Percentiles rank a stretch among this genome's conserved stretches.
Conservation (phyloP, 2,113 vertebrate species). For the Steatornis caripensis region DNA sequence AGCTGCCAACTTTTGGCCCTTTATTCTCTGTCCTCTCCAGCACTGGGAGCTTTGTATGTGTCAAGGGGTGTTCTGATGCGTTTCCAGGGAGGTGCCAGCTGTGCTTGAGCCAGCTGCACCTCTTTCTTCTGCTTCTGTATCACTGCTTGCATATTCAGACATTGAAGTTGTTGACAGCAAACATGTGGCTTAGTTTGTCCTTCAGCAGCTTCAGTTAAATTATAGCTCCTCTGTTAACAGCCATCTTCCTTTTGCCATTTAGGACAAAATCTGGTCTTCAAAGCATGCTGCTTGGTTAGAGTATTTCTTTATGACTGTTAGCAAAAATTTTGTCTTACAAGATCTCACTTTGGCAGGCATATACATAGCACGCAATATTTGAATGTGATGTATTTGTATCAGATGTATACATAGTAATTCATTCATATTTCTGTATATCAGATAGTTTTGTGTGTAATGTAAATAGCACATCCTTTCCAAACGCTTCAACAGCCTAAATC, state of each 20-base stretch:
- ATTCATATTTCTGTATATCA: background rate
- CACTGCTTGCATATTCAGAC: background rate
- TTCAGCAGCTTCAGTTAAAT: background rate
- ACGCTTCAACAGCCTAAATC: background rate
- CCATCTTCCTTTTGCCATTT: background rate
- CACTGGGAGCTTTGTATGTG: background rate
- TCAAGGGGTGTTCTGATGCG: background rate
- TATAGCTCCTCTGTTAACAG: background rate
- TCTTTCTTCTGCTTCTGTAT: background rate
- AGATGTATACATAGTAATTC: background rate
- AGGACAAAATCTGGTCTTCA: background rate
- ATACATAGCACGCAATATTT: background rate
- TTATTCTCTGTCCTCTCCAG: background rate
- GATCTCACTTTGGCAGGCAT: background rate
- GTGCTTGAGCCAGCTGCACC: rapidly evolving
- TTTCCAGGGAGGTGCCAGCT: background rate
- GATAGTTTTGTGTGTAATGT: background rate
- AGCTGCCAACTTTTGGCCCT: background rate
- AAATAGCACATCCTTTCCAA: background rate
- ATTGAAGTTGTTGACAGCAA: background rate
- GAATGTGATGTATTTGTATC: background rate
- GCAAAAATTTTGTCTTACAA: background rate
- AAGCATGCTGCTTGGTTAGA: background rate
- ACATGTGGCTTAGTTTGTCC: background rate
- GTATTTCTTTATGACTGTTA: rapidly evolving